A percentile compares a stretch with the other conserved stretches of the same genome.
phyloP scores from a whole-genome alignment of 2,888 invertebrate genomes.

The Trissonchulus sp. region DNA sequence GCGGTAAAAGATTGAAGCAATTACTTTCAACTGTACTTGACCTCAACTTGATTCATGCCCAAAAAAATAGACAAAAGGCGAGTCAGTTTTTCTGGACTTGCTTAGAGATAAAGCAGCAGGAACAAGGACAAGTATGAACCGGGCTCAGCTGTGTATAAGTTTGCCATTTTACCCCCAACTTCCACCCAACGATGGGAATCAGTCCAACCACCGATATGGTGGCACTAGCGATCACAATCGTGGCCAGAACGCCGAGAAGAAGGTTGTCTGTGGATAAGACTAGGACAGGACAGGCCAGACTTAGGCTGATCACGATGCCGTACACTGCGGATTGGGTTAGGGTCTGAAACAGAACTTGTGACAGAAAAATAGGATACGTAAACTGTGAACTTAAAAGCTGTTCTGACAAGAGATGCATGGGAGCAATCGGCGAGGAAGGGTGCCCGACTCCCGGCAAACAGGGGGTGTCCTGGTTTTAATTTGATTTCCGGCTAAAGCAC shows the following conservation, averaged over 20 bases:
- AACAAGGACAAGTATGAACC: too few species aligned
- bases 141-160: too few species aligned
- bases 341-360: conserved; percentile 40
- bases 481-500: too few species aligned
- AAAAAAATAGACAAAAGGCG: too few species aligned
- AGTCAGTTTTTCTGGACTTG: too few species aligned
- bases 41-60: too few species aligned
- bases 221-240: conserved; percentile 45
- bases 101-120: too few species aligned
- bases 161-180: conserved; percentile 50
- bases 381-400: neutral
- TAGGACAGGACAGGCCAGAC: conserved; percentile 46
- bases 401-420: neutral
- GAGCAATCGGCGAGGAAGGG: too few species aligned
- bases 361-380: neutral
- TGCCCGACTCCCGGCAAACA: too few species aligned
- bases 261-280: conserved; percentile 48
- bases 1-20: too few species aligned
- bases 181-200: conserved; percentile 51
- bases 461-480: neutral
- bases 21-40: too few species aligned
- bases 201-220: conserved; percentile 48
- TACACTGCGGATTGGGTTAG: conserved; percentile 45
- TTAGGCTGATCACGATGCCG: conserved; percentile 47
- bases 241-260: conserved; percentile 48